These are phyloP conservation scores for Atrina japonica DNA, from an alignment of 2,888 invertebrate species.

Conservation along the genomic window DNA sequence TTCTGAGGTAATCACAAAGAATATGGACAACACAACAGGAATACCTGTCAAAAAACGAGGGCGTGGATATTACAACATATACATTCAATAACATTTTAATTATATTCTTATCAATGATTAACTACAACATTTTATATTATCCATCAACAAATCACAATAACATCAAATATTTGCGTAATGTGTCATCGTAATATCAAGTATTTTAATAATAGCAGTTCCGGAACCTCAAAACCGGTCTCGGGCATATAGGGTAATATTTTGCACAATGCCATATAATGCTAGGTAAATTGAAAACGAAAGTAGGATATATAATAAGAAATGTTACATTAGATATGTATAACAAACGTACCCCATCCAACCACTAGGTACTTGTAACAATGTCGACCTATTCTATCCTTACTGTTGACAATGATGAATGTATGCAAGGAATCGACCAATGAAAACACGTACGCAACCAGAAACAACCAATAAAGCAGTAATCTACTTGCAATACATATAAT, in stretches of 20 bases:
- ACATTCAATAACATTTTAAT: too few species aligned
- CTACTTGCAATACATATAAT: slow-evolving; percentile 58
- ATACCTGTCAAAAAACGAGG: slow-evolving; percentile 40
- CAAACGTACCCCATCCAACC: slow-evolving; percentile 59
- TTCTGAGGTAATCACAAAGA: slow-evolving; percentile 46
- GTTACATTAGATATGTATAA: background rate
- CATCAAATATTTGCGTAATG: background rate
- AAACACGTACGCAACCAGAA: slow-evolving; percentile 66
- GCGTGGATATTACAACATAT: too few species aligned
- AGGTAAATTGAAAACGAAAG: too few species aligned
- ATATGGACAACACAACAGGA: slow-evolving; percentile 40
- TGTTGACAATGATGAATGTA: slow-evolving; percentile 56
- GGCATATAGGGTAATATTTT: too few species aligned
- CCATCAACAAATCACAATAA: background rate
- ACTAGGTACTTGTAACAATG: slow-evolving; percentile 48
- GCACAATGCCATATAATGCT: too few species aligned
- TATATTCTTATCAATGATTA: too few species aligned
- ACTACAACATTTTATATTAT: too few species aligned
- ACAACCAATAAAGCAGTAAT: slow-evolving; percentile 67
- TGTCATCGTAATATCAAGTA: too few species aligned
- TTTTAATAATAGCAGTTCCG: too few species aligned
- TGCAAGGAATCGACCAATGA: slow-evolving; percentile 68
- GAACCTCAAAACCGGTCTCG: too few species aligned
- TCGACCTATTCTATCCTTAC: slow-evolving; percentile 1
- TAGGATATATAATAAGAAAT: too few species aligned